Base-by-base conservation (phyloP, 2,113 vertebrate species). In the Polyodon spathula region DNA sequence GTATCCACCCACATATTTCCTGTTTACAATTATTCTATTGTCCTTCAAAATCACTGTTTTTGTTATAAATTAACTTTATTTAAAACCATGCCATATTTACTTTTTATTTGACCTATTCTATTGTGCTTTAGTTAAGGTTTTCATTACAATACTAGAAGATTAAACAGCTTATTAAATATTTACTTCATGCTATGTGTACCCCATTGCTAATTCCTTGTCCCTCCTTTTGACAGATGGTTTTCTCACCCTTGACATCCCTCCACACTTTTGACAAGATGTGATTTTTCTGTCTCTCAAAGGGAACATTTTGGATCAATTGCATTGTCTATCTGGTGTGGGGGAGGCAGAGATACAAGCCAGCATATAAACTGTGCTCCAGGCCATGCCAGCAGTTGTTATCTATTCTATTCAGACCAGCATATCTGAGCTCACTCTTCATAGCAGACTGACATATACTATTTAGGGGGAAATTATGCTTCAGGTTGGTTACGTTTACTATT, bases 181-280 rank as follows among this genome's bases (percentile, higher is more conserved):
- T n/a, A n/a, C n/a, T n/a, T n/a, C n/a, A n/a, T n/a, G n/a, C n/a
- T n/a, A n/a, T n/a, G n/a, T 27, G 27, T 27, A 27, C 27, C 53
- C 53, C 6, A 15, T 54, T 37, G 8, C 53, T 54, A 8, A 58
- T 65, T 61, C 54, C 50, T 27, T 56, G 44, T 66, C 67, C 40
- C 27, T 48, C 17, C 27, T 55, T 27, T 37, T 65, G 64, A 70
- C 74, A 73, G 69, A 73, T 73, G 71, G 71, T 60, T 65, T 10
- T 68, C 58, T 62, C 40, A 63, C 61, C 63, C 54, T 62, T 56
- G 65, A 12, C 54, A 41, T 39, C n/a, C 44, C 55, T 16, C n/a
- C 55, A 67, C 62, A 63, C 52, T 61, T 73, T 68, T 73, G 71
- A 75, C 71, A 73, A 71, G 67, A 77, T 75, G 69, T 71, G 73